A percentile compares a stretch with the other conserved stretches of the same genome.
Evolutionary conservation across 2,113 vertebrate species (phyloP).

Genomic region (Trichomycterus rosablanca): DNA sequence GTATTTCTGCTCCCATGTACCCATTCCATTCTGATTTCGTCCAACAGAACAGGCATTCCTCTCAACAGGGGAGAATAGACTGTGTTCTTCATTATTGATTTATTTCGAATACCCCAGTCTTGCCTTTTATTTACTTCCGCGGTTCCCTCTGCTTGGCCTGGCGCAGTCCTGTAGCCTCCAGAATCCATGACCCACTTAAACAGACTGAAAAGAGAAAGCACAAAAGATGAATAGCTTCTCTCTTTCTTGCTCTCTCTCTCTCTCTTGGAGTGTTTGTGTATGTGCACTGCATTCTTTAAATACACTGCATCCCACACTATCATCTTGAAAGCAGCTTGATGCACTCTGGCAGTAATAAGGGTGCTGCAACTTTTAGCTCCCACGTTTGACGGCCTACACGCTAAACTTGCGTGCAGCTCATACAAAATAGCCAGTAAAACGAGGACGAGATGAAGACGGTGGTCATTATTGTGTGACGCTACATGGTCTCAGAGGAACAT

Average conservation of each 20-base stretch:
- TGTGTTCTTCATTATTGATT: too few relatives aligned
- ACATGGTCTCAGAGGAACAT: conserved; percentile 27
- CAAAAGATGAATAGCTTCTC: conserved; percentile 39
- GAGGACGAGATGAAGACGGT: not conserved
- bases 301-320: not conserved
- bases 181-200: conserved; percentile 59
- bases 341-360: not conserved
- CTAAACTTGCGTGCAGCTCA: too few relatives aligned
- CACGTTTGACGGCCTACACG: too few relatives aligned
- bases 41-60: too few relatives aligned
- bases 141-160: conserved; percentile 34
- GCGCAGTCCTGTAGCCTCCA: conserved; percentile 47
- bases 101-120: conserved; percentile 17
- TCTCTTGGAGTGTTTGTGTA: too few relatives aligned
- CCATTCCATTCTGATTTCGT: not conserved
- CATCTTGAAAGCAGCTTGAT: conserved; percentile 32
- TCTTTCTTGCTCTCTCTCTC: too few relatives aligned
- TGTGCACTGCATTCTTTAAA: conserved; percentile 35
- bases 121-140: conserved; percentile 14
- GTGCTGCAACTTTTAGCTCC: not conserved
- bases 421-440: too few relatives aligned
- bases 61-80: too few relatives aligned
- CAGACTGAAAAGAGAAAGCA: conserved; percentile 52
- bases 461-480: conserved; percentile 14
- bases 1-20: not conserved